These are phyloP conservation scores for Syrrhaptes paradoxus DNA, from an alignment of 2,113 vertebrate species.

Conservation along the genomic window DNA sequence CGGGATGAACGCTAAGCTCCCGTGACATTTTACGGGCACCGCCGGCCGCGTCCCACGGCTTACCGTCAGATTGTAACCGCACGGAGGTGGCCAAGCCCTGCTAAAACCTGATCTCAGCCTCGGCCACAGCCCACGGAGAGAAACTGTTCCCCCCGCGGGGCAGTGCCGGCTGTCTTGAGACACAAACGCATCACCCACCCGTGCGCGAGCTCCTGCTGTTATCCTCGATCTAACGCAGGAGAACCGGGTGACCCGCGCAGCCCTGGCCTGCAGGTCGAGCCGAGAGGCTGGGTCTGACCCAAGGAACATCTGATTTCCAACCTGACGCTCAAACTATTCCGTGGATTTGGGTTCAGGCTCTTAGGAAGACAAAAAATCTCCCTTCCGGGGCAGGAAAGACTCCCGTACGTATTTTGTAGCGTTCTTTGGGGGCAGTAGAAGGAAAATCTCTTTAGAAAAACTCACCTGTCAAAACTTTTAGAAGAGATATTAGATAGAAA, in stretches of 20 bases:
- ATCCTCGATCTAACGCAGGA: not conserved
- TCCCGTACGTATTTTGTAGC: not conserved
- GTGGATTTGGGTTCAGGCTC: not conserved
- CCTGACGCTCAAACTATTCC: not conserved
- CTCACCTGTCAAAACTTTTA: not conserved
- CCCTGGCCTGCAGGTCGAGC: not conserved
- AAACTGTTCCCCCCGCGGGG: fast-evolving
- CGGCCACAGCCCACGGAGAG: fast-evolving
- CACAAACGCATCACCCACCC: not conserved
- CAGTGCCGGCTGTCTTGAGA: not conserved
- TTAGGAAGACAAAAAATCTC: not conserved
- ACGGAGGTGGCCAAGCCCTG: not conserved
- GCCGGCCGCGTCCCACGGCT: not conserved
- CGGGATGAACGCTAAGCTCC: not conserved
- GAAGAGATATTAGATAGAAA: not conserved
- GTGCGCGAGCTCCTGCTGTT: not conserved
- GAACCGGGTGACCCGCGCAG: not conserved
- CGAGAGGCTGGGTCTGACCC: not conserved
- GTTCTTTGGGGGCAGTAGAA: not conserved
- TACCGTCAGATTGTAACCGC: not conserved
- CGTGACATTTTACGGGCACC: not conserved
- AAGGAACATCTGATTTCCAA: not conserved
- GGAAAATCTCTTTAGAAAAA: not conserved
- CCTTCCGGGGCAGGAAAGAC: not conserved
- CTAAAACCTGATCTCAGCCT: not conserved